These are phyloP conservation scores for Calvadosia cruxmelitensis DNA, from an alignment of 30 jellyfish, hydroid and myxozoan genomes.

Conservation along the genomic window DNA sequence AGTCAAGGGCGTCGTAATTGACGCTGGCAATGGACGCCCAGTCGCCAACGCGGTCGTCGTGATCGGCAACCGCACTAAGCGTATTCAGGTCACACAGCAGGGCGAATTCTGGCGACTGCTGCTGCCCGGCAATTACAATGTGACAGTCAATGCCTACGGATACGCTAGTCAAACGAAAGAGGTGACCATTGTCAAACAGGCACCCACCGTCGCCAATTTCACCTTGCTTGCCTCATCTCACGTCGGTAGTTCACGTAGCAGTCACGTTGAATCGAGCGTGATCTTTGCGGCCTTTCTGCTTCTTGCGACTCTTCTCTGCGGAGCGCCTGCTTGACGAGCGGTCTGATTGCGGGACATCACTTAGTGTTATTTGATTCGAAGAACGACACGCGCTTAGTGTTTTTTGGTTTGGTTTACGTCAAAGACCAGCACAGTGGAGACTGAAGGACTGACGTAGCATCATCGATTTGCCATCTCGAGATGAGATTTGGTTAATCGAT, in stretches of 20 bases:
- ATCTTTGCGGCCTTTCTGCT: background rate
- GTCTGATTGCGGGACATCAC: background rate
- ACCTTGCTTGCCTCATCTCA: background rate
- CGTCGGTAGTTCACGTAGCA: background rate
- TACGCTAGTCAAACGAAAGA: background rate
- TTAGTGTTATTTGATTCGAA: no score
- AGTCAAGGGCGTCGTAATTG: slow-evolving; percentile 57
- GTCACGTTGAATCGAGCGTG: no score
- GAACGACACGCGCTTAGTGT: no score
- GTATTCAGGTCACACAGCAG: slow-evolving; percentile 24
- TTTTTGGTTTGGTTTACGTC: no score
- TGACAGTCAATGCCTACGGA: slow-evolving; percentile 12
- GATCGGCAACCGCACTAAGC: slow-evolving; percentile 35
- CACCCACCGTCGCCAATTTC: background rate
- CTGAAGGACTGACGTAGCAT: no score
- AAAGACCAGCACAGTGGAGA: no score
- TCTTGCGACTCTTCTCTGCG: background rate
- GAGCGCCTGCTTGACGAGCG: background rate
- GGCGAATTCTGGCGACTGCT: slow-evolving; percentile 95
- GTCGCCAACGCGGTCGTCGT: slow-evolving; percentile 32
- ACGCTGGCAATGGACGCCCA: slow-evolving; percentile 13
- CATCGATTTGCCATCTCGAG: no score
- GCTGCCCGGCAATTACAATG: slow-evolving; percentile 54
- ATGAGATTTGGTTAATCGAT: no score
- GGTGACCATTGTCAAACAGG: background rate